Evolutionary conservation across 2,888 invertebrate species (phyloP).

Genomic region (Chironomus riparius): DNA sequence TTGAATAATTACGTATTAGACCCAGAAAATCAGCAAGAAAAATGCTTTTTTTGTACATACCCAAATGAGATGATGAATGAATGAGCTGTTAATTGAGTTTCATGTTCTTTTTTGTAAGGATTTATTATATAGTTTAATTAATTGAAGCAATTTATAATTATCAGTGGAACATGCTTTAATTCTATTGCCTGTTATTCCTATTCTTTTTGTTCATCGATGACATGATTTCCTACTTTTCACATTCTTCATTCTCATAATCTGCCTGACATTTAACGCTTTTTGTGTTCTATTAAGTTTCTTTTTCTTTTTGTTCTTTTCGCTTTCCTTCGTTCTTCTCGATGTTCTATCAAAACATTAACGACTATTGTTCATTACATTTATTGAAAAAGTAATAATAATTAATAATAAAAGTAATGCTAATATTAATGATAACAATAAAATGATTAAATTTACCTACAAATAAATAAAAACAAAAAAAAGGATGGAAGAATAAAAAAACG

Average conservation of each 20-base stretch:
- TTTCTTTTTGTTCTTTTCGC: no score
- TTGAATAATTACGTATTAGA: no score
- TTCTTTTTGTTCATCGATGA: background rate
- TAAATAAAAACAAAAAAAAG: no score
- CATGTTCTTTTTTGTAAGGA: conserved; percentile 1
- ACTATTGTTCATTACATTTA: background rate
- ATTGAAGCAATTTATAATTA: conserved; percentile 21
- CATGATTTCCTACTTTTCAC: background rate
- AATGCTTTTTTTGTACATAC: background rate
- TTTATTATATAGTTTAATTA: background rate
- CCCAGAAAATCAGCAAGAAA: no score
- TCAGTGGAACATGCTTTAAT: background rate
- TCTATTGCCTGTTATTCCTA: background rate
- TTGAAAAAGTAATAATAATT: background rate
- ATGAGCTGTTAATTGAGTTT: conserved; percentile 4
- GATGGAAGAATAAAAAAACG: no score
- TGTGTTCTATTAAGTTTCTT: background rate
- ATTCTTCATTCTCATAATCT: background rate
- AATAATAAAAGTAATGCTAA: background rate
- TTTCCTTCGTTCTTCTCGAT: no score
- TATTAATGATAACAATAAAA: conserved; percentile 4
- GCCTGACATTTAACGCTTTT: background rate
- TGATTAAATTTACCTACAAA: background rate
- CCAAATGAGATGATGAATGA: background rate
- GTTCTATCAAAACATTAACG: no score